phyloP scores from a whole-genome alignment of 2,888 invertebrate genomes.

The Agrenia bidenticulata region DNA sequence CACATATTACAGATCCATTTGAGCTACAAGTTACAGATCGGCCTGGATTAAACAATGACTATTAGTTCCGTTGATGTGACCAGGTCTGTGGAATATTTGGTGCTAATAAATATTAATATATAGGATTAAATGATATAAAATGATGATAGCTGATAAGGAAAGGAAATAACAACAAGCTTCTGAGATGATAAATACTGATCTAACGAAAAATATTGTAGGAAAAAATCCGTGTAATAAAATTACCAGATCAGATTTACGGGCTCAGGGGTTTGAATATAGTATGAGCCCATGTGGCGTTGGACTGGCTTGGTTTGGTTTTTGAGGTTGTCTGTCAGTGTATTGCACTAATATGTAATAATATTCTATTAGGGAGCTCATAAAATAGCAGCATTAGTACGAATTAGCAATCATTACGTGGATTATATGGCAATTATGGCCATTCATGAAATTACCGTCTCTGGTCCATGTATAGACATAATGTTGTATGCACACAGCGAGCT shows the following conservation, averaged over 20 bases:
- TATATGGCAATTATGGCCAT: constrained; percentile 11
- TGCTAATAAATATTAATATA: too few relatives aligned
- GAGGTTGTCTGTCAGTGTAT: background rate
- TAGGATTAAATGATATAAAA: too few relatives aligned
- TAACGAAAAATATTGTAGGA: too few relatives aligned
- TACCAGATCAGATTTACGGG: constrained; percentile 7
- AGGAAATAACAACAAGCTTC: too few relatives aligned
- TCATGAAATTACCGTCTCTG: constrained; percentile 11
- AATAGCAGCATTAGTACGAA: constrained; percentile 19
- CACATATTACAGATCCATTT: too few relatives aligned
- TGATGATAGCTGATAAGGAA: too few relatives aligned
- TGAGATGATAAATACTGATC: too few relatives aligned
- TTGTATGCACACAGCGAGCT: background rate
- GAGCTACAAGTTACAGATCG: too few relatives aligned
- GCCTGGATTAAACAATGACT: too few relatives aligned
- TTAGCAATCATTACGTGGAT: constrained; percentile 23
- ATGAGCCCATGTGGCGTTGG: too few relatives aligned
- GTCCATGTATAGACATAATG: background rate
- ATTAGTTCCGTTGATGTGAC: too few relatives aligned
- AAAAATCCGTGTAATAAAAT: constrained; percentile 4
- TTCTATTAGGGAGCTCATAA: constrained; percentile 22
- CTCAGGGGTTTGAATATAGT: background rate
- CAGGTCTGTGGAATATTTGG: too few relatives aligned
- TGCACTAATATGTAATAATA: constrained; percentile 20
- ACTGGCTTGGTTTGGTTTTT: background rate